These are phyloP conservation scores for Puffinus mauretanicus DNA, from an alignment of 2,113 vertebrate genomes.

Conservation along the genomic window DNA sequence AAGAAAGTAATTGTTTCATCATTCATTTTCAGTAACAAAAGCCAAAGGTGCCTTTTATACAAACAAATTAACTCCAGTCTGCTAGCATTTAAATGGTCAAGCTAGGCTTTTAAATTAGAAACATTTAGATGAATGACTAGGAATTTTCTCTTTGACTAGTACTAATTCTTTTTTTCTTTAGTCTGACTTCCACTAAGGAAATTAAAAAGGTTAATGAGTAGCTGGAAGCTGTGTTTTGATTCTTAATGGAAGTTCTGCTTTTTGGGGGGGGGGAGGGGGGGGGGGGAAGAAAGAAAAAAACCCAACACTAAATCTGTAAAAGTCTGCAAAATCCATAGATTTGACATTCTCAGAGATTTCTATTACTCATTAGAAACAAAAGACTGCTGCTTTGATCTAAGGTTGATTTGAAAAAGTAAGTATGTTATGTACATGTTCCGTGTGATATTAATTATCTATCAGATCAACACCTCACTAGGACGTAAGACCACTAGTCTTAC, in stretches of 20 bases:
- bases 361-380: background rate
- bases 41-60: background rate
- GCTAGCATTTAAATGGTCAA: background rate
- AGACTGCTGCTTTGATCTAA: background rate
- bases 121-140: background rate
- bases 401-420: background rate
- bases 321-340: background rate
- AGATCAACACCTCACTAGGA: background rate
- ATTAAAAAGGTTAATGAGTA: background rate
- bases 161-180: background rate
- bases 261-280: too few species aligned
- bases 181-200: background rate
- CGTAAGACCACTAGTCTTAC: background rate
- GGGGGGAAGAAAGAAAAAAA: accelerated
- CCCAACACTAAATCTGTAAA: background rate
- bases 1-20: slow-evolving; percentile 14
- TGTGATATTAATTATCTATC: background rate
- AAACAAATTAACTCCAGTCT: background rate
- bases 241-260: background rate
- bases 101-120: background rate
- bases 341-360: background rate
- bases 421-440: background rate
- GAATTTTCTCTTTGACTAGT: background rate
- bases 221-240: background rate
- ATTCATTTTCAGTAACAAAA: slow-evolving; percentile 11